phyloP scores from a whole-genome alignment of 2,888 invertebrate species.

The Sepioteuthis lessoniana region DNA sequence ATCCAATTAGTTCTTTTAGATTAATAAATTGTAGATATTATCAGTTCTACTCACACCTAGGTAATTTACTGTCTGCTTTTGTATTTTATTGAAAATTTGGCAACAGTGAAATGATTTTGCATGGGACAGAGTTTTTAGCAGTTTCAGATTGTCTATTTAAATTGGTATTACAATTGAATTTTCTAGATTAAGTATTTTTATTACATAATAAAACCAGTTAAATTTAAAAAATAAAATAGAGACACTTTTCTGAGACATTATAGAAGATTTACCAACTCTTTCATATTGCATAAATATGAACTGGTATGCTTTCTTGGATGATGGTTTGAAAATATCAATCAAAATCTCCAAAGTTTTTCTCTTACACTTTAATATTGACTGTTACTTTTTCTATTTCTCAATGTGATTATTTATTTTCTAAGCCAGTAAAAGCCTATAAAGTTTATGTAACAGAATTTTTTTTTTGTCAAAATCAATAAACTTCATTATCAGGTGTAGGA shows the following conservation, averaged over 20 bases:
- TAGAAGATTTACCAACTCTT: no score
- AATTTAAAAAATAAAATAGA: no score
- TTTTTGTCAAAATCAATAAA: neutral
- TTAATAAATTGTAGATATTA: neutral
- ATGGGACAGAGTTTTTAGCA: neutral
- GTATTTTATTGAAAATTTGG: neutral
- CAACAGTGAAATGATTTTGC: neutral
- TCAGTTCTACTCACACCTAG: neutral
- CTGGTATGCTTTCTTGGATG: no score
- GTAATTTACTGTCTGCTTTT: neutral
- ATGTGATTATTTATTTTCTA: neutral
- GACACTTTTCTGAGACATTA: no score
- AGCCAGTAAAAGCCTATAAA: neutral
- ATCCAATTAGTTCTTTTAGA: neutral
- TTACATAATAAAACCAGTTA: no score
- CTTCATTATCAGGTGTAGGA: neutral
- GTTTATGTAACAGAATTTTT: neutral
- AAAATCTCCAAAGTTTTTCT: no score
- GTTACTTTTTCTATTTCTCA: neutral
- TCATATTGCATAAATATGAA: no score
- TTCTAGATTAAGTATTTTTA: no score
- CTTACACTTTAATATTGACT: neutral
- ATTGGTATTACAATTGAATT: no score
- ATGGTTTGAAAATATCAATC: no score
- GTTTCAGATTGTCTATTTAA: neutral